A percentile compares a stretch with the other conserved stretches of the same genome.
Evolutionary conservation across 2,888 invertebrate genomes (phyloP).

Genomic region (Cepaea hortensis): DNA sequence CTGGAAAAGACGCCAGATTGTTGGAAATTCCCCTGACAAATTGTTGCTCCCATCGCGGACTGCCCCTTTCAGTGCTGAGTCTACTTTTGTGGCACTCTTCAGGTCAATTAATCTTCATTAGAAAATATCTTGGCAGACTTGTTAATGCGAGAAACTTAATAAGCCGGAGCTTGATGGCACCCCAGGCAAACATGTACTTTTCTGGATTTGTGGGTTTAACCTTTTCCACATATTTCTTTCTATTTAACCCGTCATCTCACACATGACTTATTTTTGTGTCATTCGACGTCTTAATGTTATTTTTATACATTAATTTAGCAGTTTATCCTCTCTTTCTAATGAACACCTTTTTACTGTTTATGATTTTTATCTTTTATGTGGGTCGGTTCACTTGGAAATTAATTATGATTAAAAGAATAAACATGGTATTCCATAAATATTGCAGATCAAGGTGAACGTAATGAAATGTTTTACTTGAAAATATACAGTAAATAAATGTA

Average conservation of each 20-base stretch:
- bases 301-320: background rate
- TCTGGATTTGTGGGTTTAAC: background rate
- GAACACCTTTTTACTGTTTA: background rate
- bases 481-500: too few relatives aligned
- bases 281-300: background rate
- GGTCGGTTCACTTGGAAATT: background rate
- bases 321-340: background rate
- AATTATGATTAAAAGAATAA: background rate
- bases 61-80: background rate
- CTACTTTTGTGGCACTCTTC: background rate
- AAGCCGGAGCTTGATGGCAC: too few relatives aligned
- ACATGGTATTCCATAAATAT: background rate
- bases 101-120: slow-evolving; percentile 31
- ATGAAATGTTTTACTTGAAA: too few relatives aligned
- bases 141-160: background rate
- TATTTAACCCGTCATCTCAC: background rate
- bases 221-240: background rate
- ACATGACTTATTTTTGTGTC: background rate
- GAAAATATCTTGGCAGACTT: background rate
- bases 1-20: background rate
- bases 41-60: slow-evolving; percentile 2
- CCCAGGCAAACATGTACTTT: background rate
- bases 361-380: background rate
- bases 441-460: background rate
- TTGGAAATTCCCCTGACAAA: background rate